These are phyloP conservation scores for Apamea epomidion DNA, from an alignment of 2,888 invertebrate species.

Conservation along the genomic window DNA sequence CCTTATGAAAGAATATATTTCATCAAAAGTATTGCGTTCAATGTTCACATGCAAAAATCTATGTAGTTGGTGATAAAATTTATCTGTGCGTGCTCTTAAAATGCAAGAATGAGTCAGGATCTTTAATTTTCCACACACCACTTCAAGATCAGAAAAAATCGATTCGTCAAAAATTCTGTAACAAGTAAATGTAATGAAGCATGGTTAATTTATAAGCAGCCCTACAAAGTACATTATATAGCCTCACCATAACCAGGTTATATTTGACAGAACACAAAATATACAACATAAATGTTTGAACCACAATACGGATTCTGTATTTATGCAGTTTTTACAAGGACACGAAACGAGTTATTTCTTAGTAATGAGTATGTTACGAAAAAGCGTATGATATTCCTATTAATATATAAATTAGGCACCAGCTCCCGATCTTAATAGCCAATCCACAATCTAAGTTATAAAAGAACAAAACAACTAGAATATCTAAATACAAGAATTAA, in stretches of 20 bases:
- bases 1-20: conserved; percentile 89
- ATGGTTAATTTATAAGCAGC: conserved; percentile 26
- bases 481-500: background rate
- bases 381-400: conserved; percentile 32
- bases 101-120: conserved; percentile 91
- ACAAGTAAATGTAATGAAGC: conserved; percentile 70
- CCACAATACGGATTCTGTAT: background rate
- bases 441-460: conserved; percentile 34
- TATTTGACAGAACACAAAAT: conserved; percentile 26
- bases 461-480: background rate
- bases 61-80: conserved; percentile 90
- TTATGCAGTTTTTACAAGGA: conserved; percentile 7
- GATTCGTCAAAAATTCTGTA: conserved; percentile 91
- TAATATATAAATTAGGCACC: conserved; percentile 25
- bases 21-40: conserved; percentile 88
- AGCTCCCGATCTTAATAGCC: conserved; percentile 43
- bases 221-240: conserved; percentile 19
- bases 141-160: conserved; percentile 91
- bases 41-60: conserved; percentile 88
- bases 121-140: conserved; percentile 90
- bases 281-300: conserved; percentile 7
- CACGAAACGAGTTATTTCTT: conserved; percentile 9
- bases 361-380: conserved; percentile 40
- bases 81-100: conserved; percentile 90
- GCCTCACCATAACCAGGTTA: conserved; percentile 20